Evolutionary conservation across 2,888 invertebrate species (phyloP), one percentile per base, ranked within the genome.

Genomic region (Sabellastarte sp.): DNA sequence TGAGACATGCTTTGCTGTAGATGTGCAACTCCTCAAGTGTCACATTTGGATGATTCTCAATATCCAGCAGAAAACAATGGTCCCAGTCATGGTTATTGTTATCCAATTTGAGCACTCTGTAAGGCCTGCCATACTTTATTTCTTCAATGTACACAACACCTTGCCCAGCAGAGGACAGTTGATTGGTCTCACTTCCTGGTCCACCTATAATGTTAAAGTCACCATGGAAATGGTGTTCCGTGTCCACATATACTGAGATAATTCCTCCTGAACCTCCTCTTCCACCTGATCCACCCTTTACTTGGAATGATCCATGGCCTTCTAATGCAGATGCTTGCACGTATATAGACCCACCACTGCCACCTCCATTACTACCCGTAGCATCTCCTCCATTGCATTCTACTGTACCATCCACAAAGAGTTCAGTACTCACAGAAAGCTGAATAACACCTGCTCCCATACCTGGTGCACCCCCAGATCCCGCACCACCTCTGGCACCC

Each of bases 261-360:
- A 76, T 63, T 3, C 77, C 77, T 29, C 77, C 77, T 30, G 77
- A 67, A 0, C 76, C 77, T 10, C 76, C 77, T 29, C 60, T 56
- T 24, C 53, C 67, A 20, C 77, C 75, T 33, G 61, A 41, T 15
- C 77, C 77, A 24, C 77, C 77, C 2, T 41, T 52, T 3, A 70
- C 68, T 52, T 65, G 61, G 4, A 76, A 57, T 1, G 64, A 50
- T 5, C 77, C 77, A 70, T 76, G 72, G 10, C 77, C 77, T 55
- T 76, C 74, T 1, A 77, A 60, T 33, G 65, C 63, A 29, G 61
- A 33, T 24, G 69, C 69, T 57, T 67, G 52, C 2, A 74, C 71
- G 56, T 61, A 64, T 26, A 76, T 61, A 20, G 74, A 72, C 28
- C 77, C 77, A 24, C 75, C 77, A 66, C 74, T 74, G 24, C 77